phyloP scores from a whole-genome alignment of 2,888 invertebrate species.

The Harpagoxenus sublaevis region DNA sequence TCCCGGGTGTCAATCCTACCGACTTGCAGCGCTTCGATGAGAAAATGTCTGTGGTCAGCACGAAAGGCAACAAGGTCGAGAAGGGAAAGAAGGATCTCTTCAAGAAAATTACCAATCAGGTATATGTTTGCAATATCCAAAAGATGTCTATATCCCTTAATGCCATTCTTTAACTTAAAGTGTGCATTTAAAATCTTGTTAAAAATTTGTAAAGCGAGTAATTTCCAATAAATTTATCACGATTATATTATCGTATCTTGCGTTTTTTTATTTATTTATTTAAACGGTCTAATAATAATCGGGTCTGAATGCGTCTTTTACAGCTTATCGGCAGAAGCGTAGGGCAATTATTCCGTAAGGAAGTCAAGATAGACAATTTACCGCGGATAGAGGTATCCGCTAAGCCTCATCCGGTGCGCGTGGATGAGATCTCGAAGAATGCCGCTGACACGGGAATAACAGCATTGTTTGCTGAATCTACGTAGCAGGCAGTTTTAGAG shows the following conservation, averaged over 20 bases:
- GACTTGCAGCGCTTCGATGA: constrained; percentile 95
- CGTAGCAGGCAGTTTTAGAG: constrained; percentile 82
- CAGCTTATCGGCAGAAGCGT: constrained; percentile 94
- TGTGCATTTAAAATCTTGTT: neutral
- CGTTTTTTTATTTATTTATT: neutral
- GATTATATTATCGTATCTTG: constrained; percentile 26
- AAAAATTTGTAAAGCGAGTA: neutral
- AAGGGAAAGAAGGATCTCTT: constrained; percentile 96
- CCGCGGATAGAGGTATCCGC: constrained; percentile 89
- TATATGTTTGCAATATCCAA: constrained; percentile 78
- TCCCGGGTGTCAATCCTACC: constrained; percentile 93
- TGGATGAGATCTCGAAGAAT: constrained; percentile 83
- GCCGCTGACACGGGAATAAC: constrained; percentile 81
- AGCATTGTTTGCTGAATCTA: constrained; percentile 84
- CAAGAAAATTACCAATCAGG: constrained; percentile 94
- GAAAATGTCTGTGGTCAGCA: constrained; percentile 90
- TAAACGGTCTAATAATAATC: neutral
- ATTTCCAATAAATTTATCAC: constrained; percentile 3
- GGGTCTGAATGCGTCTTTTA: constrained; percentile 73
- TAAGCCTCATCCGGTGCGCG: constrained; percentile 81
- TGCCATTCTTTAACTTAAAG: neutral
- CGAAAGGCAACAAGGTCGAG: constrained; percentile 93
- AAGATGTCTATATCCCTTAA: neutral
- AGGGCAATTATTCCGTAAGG: constrained; percentile 95
- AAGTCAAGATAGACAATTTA: constrained; percentile 94